A percentile compares a stretch with the other conserved stretches of the same genome.
These are phyloP conservation scores for Eupeodes latifasciatus DNA, from an alignment of 2,888 invertebrate species.

Conservation along the genomic window DNA sequence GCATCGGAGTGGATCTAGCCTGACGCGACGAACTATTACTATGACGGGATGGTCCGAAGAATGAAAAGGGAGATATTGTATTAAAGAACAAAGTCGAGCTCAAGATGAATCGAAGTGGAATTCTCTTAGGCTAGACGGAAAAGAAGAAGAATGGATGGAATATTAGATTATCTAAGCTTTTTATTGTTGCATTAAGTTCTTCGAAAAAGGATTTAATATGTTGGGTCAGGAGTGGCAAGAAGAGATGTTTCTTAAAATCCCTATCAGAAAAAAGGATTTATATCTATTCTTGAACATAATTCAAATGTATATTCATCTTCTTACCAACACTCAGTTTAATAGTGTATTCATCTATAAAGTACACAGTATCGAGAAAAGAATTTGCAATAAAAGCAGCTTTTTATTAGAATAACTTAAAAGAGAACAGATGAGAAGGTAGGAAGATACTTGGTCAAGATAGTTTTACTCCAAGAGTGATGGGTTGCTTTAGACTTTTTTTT, in stretches of 20 bases:
- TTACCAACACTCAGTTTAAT: background rate
- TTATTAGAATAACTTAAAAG: background rate
- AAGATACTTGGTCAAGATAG: no score
- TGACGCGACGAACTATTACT: background rate
- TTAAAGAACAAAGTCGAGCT: background rate
- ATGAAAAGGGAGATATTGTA: background rate
- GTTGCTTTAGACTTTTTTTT: no score
- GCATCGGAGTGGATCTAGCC: conserved; percentile 21
- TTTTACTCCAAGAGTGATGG: no score
- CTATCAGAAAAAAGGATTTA: background rate
- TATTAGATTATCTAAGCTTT: conserved; percentile 41
- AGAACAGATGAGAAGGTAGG: background rate
- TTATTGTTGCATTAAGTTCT: conserved; percentile 17
- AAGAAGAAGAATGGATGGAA: conserved; percentile 12
- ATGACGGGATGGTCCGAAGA: background rate
- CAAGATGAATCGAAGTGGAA: conserved; percentile 34
- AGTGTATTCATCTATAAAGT: background rate
- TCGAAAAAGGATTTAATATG: conserved; percentile 13
- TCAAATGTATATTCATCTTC: background rate
- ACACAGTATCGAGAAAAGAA: background rate
- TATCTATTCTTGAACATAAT: background rate
- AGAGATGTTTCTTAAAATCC: background rate
- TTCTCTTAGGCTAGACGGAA: conserved; percentile 21
- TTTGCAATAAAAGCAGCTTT: background rate
- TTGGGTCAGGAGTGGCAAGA: background rate